Percentiles rank a stretch among this genome's conserved stretches.
Evolutionary conservation across 2,113 vertebrate genomes (phyloP).

Genomic region (Myotis lucifugus): DNA sequence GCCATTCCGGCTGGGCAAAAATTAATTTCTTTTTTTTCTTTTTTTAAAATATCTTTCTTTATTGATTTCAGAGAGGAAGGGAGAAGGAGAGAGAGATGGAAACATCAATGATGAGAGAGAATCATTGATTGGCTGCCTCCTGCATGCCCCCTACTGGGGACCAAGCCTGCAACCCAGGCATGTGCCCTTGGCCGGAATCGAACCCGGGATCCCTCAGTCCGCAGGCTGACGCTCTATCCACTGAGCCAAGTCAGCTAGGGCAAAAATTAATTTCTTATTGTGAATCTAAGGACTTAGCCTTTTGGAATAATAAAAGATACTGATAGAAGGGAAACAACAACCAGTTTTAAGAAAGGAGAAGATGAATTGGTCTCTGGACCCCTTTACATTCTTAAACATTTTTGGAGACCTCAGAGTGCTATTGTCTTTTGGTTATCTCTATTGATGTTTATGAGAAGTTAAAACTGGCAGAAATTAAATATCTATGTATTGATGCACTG

Average conservation of each 20-base stretch:
- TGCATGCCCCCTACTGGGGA: too few relatives aligned
- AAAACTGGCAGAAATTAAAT: slow-evolving; percentile 36
- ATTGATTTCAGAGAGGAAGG: too few relatives aligned
- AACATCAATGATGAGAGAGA: too few relatives aligned
- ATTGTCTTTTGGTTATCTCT: slow-evolving; percentile 4
- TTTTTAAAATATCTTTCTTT: too few relatives aligned
- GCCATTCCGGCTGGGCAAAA: background rate
- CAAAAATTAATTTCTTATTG: slow-evolving; percentile 45
- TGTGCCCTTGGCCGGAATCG: too few relatives aligned
- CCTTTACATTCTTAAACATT: background rate
- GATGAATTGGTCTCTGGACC: background rate
- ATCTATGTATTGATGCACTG: slow-evolving; percentile 3
- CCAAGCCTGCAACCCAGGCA: too few relatives aligned
- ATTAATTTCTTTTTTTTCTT: slow-evolving; percentile 37
- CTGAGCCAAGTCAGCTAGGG: too few relatives aligned
- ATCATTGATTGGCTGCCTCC: too few relatives aligned
- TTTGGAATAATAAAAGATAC: slow-evolving; percentile 38
- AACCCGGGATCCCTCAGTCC: too few relatives aligned
- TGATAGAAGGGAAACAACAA: background rate
- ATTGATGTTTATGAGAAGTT: slow-evolving; percentile 6
- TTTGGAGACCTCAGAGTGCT: background rate
- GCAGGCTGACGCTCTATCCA: too few relatives aligned
- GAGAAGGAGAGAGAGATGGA: too few relatives aligned
- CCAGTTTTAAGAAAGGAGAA: slow-evolving; percentile 14
- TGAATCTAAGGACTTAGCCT: slow-evolving; percentile 25